Conservation (phyloP, 2,113 vertebrate species). For the Neolamprologus tretocephalus region DNA sequence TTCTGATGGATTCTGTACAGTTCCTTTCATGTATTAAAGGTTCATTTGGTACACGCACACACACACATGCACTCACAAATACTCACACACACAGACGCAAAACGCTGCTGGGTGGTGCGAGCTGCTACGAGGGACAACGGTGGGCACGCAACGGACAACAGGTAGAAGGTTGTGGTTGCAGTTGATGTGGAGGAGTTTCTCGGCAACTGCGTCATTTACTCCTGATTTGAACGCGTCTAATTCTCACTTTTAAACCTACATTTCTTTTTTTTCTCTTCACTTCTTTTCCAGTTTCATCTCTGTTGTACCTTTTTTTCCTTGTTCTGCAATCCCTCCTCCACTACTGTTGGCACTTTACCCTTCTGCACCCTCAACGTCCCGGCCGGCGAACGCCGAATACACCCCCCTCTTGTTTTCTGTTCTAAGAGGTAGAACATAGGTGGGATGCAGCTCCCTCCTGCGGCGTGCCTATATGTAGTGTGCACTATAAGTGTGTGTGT, state of each 20-base stretch:
- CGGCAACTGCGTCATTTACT: conserved; percentile 61
- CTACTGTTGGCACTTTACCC: not conserved
- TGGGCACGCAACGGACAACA: not conserved
- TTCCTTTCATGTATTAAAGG: conserved; percentile 7
- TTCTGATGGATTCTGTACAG: conserved; percentile 9
- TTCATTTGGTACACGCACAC: conserved; percentile 22
- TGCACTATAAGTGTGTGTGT: not conserved
- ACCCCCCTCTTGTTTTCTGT: not conserved
- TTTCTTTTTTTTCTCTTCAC: not conserved
- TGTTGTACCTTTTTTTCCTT: not conserved
- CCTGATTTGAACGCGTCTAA: not conserved
- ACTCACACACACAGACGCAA: conserved; percentile 12
- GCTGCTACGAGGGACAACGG: not conserved
- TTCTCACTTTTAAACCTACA: not conserved
- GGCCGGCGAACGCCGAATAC: not conserved
- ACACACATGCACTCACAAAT: conserved; percentile 1
- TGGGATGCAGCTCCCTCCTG: not conserved
- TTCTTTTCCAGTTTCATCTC: not conserved
- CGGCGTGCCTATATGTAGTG: not conserved
- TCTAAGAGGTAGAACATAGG: not conserved
- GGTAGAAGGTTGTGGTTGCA: conserved; percentile 4
- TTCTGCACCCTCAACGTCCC: not conserved
- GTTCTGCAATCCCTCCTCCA: not conserved
- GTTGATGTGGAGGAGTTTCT: conserved; percentile 52
- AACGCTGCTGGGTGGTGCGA: not conserved